Evolutionary conservation across 2,113 vertebrate genomes (phyloP), one percentile per base, ranked within the genome.

Genomic region (Poeciliopsis retropinna): DNA sequence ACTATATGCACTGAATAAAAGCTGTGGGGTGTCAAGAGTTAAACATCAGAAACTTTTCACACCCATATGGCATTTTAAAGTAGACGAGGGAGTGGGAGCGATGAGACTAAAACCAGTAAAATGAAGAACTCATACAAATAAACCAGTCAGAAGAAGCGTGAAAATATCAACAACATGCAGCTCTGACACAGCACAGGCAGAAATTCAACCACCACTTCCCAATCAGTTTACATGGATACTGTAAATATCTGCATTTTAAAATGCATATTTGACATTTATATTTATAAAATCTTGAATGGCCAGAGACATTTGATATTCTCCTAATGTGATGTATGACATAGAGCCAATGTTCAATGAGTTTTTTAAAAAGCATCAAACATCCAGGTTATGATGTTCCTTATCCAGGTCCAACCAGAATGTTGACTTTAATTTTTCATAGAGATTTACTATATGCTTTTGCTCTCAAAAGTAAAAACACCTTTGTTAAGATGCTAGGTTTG

Each of bases 151-250:
- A 37, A 67, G 17, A 31, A 0, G 25, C 6, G 65, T 70, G 15
- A 66, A 69, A 87, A 81, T 73, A 76, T 70, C 67, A 72, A 81
- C 64, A 47, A 82, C 87, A 88, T 88, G 78, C 82, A 89, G 51
- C 64, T 79, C 79, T 61, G 5, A 57, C 51, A 57, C 51, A 57
- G 25, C 51, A 54, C 72, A 78, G 69, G 57, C 27, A 57, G 27
- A 29, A 78, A 80, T 77, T 65, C 83, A 83, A 60, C 3, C 68
- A 64, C 34, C n/a, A 41, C 64, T 37, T 70, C 34, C 60, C n/a
- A 44, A 64, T 69, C 0, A 66, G 71, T 73, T 73, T 51, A 70
- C 12, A 68, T 64, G 10, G 60, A 51, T 75, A 57, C 28, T 73
- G 25, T 37, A 78, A 70, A 72, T 41, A 61, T 83, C 70, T 68